Conservation (phyloP, 64 coral and sea anemone genomes). For the Trachythela sp. region DNA sequence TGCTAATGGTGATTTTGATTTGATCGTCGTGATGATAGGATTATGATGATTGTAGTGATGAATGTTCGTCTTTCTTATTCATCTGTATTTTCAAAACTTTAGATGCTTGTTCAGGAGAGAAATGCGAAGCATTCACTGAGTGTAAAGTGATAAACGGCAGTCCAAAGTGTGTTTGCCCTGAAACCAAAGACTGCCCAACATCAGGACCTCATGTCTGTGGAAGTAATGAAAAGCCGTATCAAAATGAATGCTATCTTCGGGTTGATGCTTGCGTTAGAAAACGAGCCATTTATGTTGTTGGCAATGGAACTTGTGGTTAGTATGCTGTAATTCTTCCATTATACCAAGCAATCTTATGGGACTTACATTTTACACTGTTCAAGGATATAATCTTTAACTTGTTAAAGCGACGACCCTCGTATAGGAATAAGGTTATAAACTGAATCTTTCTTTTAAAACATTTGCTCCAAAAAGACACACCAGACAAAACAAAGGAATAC, state of each 20-base stretch:
- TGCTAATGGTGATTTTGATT: neutral
- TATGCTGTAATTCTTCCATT: no score
- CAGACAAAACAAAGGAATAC: no score
- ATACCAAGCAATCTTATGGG: no score
- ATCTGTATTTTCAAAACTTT: neutral
- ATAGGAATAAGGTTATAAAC: no score
- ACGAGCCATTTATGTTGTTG: slow-evolving; percentile 32
- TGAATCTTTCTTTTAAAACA: no score
- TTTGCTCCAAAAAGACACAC: no score
- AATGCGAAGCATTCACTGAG: neutral
- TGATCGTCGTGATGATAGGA: neutral
- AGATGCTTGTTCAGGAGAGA: neutral
- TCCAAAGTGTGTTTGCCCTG: slow-evolving; percentile 42
- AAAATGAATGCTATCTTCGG: slow-evolving; percentile 37
- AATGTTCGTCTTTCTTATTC: neutral
- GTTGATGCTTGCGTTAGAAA: slow-evolving; percentile 39
- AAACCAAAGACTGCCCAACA: neutral
- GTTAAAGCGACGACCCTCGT: no score
- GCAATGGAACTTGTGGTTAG: slow-evolving; percentile 61
- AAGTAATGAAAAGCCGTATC: slow-evolving; percentile 27
- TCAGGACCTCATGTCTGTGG: slow-evolving; percentile 28
- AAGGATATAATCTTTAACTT: no score
- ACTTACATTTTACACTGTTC: no score
- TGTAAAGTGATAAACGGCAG: slow-evolving; percentile 23
- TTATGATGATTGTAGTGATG: neutral